phyloP scores from a whole-genome alignment of 2,797 vertebrate genomes.

The Leuciscus waleckii region DNA sequence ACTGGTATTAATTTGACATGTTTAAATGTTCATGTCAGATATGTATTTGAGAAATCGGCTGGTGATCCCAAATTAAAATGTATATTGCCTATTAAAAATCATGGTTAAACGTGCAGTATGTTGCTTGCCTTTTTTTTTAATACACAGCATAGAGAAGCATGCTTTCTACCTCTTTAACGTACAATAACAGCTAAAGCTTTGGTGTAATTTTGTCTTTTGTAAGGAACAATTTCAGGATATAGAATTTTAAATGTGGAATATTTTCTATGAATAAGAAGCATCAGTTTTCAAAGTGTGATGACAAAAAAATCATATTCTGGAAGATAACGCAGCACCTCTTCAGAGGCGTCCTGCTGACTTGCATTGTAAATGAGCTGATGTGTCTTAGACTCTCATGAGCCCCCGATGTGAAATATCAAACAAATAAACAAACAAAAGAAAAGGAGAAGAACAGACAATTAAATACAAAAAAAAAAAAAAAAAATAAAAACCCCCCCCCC shows the following conservation, averaged over 20 bases:
- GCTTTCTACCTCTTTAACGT: neutral
- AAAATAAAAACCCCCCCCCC: neutral
- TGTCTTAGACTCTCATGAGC: neutral
- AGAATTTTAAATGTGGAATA: neutral
- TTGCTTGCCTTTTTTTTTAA: neutral
- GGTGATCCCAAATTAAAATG: neutral
- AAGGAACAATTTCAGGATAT: neutral
- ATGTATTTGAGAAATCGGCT: neutral
- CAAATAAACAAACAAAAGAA: constrained; percentile 18
- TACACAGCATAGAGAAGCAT: neutral
- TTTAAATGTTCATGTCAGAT: neutral
- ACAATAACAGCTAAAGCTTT: neutral
- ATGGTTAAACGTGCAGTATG: neutral
- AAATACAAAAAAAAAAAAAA: too few relatives aligned
- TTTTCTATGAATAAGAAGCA: neutral
- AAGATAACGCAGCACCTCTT: neutral
- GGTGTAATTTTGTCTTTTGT: neutral
- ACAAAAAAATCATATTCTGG: neutral
- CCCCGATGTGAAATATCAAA: neutral
- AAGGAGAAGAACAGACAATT: neutral
- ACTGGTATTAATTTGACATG: too few relatives aligned
- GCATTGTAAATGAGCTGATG: constrained; percentile 20
- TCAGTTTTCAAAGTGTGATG: constrained; percentile 10
- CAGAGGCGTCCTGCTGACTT: neutral
- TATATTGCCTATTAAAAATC: neutral